Conservation (phyloP, 2,113 vertebrate species). For the Centropus unirufus region DNA sequence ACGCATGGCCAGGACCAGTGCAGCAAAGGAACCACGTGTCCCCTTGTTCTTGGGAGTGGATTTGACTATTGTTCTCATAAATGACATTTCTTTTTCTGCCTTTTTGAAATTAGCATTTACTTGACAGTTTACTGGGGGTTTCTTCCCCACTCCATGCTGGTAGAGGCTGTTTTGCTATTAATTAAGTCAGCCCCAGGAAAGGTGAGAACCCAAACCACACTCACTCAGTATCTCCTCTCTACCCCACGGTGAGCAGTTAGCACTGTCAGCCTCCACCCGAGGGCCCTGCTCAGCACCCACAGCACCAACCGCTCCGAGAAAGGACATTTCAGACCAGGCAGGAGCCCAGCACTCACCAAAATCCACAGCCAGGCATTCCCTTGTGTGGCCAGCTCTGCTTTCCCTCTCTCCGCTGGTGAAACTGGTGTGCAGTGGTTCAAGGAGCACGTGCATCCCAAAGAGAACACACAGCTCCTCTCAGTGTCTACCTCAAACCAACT, state of each 20-base stretch:
- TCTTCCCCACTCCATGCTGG: background rate
- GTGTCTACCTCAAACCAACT: background rate
- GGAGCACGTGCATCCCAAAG: background rate
- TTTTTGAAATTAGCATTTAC: background rate
- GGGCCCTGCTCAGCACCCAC: background rate
- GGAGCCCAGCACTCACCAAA: background rate
- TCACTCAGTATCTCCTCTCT: background rate
- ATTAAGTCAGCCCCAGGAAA: background rate
- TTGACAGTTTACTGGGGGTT: background rate
- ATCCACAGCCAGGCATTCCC: accelerated
- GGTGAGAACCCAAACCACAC: background rate
- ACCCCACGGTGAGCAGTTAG: background rate
- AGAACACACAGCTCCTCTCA: background rate
- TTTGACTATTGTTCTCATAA: background rate
- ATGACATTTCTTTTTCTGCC: background rate
- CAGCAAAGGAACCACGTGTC: background rate
- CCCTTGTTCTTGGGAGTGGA: background rate
- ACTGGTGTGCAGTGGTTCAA: background rate
- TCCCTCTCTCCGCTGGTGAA: background rate
- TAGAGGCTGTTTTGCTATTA: background rate
- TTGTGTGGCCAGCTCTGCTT: background rate
- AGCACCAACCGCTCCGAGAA: background rate
- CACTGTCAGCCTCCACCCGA: background rate
- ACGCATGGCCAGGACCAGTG: accelerated
- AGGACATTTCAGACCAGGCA: background rate